phyloP scores from a whole-genome alignment of 2,797 vertebrate species.

The Picus viridis region DNA sequence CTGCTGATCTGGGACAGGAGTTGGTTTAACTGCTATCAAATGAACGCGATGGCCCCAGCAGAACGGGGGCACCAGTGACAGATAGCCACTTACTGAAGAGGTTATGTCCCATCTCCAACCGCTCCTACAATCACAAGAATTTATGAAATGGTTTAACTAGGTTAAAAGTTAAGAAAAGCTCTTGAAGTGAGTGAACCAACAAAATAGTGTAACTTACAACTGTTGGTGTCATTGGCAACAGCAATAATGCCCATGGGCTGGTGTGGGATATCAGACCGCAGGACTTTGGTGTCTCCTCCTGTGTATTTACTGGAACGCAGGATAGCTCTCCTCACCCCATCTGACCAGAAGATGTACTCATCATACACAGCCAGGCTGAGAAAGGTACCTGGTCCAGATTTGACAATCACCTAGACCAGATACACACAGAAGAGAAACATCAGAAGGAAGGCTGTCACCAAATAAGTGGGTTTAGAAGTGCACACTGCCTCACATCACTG shows the following conservation, averaged over 20 bases:
- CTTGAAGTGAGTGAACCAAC: not conserved
- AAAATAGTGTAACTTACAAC: conserved; percentile 86
- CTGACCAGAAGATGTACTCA: conserved; percentile 98
- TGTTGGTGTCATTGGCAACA: conserved; percentile 94
- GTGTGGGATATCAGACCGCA: conserved; percentile 95
- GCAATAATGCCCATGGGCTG: conserved; percentile 98
- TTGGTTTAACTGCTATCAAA: not conserved
- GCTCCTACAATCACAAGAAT: not conserved
- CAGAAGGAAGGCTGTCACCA: not conserved
- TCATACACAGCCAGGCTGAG: conserved; percentile 93
- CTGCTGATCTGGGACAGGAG: not conserved
- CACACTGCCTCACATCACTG: not conserved
- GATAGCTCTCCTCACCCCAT: conserved; percentile 93
- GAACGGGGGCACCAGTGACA: not conserved
- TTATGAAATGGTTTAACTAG: not conserved
- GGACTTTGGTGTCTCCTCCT: conserved; percentile 92
- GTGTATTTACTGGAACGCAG: conserved; percentile 96
- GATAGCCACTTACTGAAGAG: not conserved
- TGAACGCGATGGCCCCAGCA: not conserved
- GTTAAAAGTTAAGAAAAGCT: not conserved
- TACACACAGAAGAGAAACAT: not conserved
- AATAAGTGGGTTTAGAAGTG: not conserved
- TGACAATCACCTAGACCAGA: conserved; percentile 89
- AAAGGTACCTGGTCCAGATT: conserved; percentile 94
- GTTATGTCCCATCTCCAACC: not conserved